A percentile compares a stretch with the other conserved stretches of the same genome.
Evolutionary conservation across 2,888 invertebrate genomes (phyloP).

Genomic region (Cylloceria caligata): DNA sequence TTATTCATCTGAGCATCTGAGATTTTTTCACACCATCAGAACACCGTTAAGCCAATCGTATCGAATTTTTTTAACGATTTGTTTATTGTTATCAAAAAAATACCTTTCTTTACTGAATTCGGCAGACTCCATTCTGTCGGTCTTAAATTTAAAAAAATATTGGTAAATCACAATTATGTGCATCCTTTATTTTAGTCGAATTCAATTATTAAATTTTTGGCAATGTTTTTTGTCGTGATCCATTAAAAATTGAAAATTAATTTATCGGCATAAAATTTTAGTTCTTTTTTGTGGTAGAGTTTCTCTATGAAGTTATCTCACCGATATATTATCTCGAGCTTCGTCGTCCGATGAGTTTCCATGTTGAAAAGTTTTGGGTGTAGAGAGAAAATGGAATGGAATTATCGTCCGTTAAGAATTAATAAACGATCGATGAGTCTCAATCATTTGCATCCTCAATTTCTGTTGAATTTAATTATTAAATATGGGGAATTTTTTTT

Average conservation of each 20-base stretch:
- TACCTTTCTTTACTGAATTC: no score
- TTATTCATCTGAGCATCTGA: no score
- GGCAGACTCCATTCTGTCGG: not conserved
- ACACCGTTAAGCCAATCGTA: no score
- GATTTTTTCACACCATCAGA: no score
- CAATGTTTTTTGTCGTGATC: not conserved
- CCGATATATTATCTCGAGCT: not conserved
- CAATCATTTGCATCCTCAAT: not conserved
- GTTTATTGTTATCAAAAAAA: no score
- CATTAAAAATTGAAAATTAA: not conserved
- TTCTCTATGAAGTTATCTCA: not conserved
- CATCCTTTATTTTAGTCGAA: not conserved
- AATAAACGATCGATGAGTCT: not conserved
- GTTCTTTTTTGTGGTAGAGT: not conserved
- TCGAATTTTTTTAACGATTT: no score
- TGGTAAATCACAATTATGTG: no score
- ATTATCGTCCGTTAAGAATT: not conserved
- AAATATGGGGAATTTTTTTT: not conserved
- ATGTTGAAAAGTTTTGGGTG: not conserved
- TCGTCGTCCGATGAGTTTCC: slow-evolving; percentile 11
- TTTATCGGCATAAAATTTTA: not conserved
- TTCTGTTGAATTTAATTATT: not conserved
- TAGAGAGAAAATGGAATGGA: not conserved
- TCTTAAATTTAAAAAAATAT: no score
- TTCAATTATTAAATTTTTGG: not conserved